Evolutionary conservation across 2,113 vertebrate species (phyloP), one percentile per base, ranked within the genome.

Genomic region (Daubentonia madagascariensis): DNA sequence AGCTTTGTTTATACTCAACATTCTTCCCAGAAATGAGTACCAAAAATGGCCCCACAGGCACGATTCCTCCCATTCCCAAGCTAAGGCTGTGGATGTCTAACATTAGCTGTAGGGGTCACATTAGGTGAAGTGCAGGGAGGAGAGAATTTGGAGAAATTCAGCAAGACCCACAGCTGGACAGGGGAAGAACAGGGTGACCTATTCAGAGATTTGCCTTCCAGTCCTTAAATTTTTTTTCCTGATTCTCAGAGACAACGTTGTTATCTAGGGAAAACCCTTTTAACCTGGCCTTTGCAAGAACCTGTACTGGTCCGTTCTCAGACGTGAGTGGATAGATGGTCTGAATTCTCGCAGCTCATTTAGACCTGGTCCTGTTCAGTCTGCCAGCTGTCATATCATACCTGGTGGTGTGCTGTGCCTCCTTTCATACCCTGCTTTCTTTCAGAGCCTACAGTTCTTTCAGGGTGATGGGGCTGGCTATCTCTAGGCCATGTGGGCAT

Each of bases 1-100:
- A 0, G 10, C 57, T 68, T 59, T 98, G 96, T 97, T 97, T 97
- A 97, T 68, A 52, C 12, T 88, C 57, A 35, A 17, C 87, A 68
- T 97, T 96, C 94, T 61, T 70, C 76, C 67, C 81, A 85, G 80
- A 95, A 90, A 85, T 0, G 10, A 85, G 61, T 18, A 94, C 94
- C 93, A 94, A 91, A 97, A 91, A 95, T 93, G 95, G 93, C 81
- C 78, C 14, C 65, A 12, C 14, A 54, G 85, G 59, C 97, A 35
- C 0, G 8, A n/a, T 89, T 94, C 25, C 32, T 28, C 32, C 84
- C 18, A 0, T 23, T 28, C 57, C 48, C 50, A 22, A 14, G 54
- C 52, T 20, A 3, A 59, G 79, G 50, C 94, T 18, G 2, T 5
- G 30, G 30, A 4, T 67, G n/a, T 28, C 61, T 73, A 11, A 43